phyloP scores from a whole-genome alignment of 2,888 invertebrate genomes.

The Polydrusus cervinus region DNA sequence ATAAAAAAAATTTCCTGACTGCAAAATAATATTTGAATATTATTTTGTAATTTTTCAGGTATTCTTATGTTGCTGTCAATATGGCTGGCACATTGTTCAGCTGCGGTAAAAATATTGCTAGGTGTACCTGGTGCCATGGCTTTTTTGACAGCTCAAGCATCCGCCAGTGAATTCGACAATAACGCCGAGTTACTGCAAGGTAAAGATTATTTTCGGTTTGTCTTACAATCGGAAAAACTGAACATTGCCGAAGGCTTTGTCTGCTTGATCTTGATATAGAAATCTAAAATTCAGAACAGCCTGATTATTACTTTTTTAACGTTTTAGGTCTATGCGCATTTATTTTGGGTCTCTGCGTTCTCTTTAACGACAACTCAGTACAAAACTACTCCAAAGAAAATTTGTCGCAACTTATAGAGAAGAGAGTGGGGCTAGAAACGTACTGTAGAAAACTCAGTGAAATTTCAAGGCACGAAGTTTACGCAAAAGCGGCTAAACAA shows the following conservation, averaged over 20 bases:
- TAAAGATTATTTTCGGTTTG: background rate
- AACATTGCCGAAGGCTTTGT: too few species aligned
- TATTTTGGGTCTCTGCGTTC: slow-evolving; percentile 92
- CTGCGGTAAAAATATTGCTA: slow-evolving; percentile 89
- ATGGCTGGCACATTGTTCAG: slow-evolving; percentile 90
- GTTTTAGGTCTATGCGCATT: slow-evolving; percentile 78
- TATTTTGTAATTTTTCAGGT: slow-evolving; percentile 70
- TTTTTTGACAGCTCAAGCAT: slow-evolving; percentile 87
- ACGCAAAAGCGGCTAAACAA: slow-evolving; percentile 93
- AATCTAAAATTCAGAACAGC: background rate
- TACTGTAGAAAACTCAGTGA: slow-evolving; percentile 90
- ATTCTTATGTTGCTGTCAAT: slow-evolving; percentile 91
- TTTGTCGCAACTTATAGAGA: slow-evolving; percentile 87
- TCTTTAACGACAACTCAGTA: slow-evolving; percentile 90
- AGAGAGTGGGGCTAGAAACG: slow-evolving; percentile 92
- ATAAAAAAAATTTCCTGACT: too few species aligned
- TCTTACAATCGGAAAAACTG: too few species aligned
- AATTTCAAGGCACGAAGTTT: slow-evolving; percentile 91
- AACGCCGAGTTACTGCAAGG: slow-evolving; percentile 84
- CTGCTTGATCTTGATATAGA: background rate
- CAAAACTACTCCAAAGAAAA: slow-evolving; percentile 84
- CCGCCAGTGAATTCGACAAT: slow-evolving; percentile 90
- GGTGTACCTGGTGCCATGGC: slow-evolving; percentile 81
- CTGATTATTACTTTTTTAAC: background rate
- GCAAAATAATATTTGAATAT: too few species aligned